Conservation (phyloP, 2,888 invertebrate genomes). For the Listrodromus nycthemerus region DNA sequence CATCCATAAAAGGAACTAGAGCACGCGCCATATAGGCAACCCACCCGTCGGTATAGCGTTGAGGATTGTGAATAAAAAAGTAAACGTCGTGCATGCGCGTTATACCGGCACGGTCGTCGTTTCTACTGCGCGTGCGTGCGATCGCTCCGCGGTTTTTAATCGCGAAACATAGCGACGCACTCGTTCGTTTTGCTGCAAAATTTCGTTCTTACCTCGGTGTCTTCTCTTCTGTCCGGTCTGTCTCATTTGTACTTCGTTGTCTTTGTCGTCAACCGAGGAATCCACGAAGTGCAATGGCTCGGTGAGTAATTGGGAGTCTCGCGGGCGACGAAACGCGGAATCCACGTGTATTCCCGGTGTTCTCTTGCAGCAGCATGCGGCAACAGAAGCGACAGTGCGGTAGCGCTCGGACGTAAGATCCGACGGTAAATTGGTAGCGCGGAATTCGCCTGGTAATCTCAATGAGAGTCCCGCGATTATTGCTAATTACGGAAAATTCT, state of each 20-base stretch:
- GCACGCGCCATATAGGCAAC: slow-evolving; percentile 77
- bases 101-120: slow-evolving; percentile 5
- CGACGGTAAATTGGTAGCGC: slow-evolving; percentile 66
- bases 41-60: slow-evolving; percentile 31
- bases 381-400: slow-evolving; percentile 26
- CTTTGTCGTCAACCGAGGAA: slow-evolving; percentile 71
- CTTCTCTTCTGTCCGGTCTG: slow-evolving; percentile 4
- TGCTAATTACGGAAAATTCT: slow-evolving; percentile 70
- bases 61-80: slow-evolving; percentile 63
- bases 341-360: slow-evolving; percentile 67
- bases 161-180: neutral
- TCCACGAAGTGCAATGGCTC: slow-evolving; percentile 77
- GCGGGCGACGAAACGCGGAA: slow-evolving; percentile 74
- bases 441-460: slow-evolving; percentile 69
- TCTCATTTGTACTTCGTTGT: slow-evolving; percentile 51
- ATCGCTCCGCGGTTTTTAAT: neutral
- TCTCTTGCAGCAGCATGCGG: slow-evolving; percentile 38
- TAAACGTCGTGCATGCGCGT: slow-evolving; percentile 51
- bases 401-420: slow-evolving; percentile 48
- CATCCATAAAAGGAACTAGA: slow-evolving; percentile 82
- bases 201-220: slow-evolving; percentile 2
- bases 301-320: slow-evolving; percentile 77
- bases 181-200: neutral
- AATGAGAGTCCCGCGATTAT: slow-evolving; percentile 67
- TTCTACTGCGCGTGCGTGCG: slow-evolving; percentile 10